Conservation (phyloP, 2,797 vertebrate species). For the Ammospiza maritima region DNA sequence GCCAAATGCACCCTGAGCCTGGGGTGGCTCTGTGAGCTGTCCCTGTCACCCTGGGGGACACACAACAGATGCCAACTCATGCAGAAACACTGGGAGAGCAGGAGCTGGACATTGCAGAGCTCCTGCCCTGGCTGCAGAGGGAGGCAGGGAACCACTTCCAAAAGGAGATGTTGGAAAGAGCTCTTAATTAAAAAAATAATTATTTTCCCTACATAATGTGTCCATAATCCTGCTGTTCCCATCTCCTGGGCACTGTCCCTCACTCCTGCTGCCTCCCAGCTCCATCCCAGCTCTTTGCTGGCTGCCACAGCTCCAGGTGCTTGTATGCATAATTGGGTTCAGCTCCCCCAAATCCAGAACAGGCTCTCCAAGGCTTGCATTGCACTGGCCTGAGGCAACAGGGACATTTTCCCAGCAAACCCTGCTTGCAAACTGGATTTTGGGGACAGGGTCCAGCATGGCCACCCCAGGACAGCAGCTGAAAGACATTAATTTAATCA, state of each 20-base stretch:
- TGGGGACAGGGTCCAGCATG: neutral
- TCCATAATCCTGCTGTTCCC: neutral
- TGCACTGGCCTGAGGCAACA: neutral
- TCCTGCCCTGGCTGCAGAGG: neutral
- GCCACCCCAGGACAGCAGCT: fast-evolving
- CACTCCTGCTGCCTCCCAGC: neutral
- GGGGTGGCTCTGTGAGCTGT: neutral
- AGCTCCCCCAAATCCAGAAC: neutral
- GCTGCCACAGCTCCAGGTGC: neutral
- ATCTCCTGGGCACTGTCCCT: neutral
- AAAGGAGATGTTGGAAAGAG: neutral
- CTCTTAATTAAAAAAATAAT: neutral
- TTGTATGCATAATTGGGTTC: fast-evolving
- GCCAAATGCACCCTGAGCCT: fast-evolving
- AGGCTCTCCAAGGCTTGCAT: neutral
- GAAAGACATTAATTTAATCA: neutral
- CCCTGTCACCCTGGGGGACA: neutral
- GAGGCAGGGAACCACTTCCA: neutral
- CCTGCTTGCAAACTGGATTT: neutral
- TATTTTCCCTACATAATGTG: neutral
- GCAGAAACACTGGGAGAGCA: neutral
- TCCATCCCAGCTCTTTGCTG: neutral
- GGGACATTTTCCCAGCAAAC: neutral
- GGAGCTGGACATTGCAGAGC: neutral
- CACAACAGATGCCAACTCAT: neutral